Base-by-base conservation (phyloP, 2,888 invertebrate species). In the Dione juno region DNA sequence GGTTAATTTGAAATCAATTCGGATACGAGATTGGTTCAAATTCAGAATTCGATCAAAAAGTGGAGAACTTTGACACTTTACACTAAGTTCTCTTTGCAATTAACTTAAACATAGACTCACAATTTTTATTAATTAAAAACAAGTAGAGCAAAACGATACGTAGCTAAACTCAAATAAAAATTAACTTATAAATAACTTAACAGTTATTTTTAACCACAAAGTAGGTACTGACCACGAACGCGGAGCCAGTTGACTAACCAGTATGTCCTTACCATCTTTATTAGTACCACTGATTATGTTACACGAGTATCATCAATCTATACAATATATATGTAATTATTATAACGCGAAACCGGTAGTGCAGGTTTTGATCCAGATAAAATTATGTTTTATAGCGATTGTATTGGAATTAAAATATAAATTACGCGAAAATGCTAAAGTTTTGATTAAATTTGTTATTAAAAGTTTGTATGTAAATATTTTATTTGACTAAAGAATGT, bases 301-400 rank as follows among this genome's bases (percentile, higher is more conserved):
- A 57, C 66, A 70, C 48, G 59, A 61, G 69, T 65, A 63, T 64
- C 70, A 72, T 72, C 74, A 70, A 70, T 70, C 70, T 74, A 70
- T 71, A 74, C 67, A 65, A 74, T 69, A 67, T 54, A 71, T 75
- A 64, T 19, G 16, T 69, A 65, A 69, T 72, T 72, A 67, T 74
- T 70, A 71, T 53, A 41, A 63, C 72, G 66, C n/a, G 40, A 65
- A 74, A 74, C 75, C 75, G 75, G 75, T 75, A 63, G 74, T 41
- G 68, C 72, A 63, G 66, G 72, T 71, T 74, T 69, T 43, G 66
- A 58, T 74, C 70, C 72, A 72, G 69, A 66, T 71, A 67, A 69
- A 70, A 69, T 53, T 70, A 74, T 65, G 45, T 69, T 71, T 69
- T 43, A 67, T 64, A 37, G 19, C 19, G n/a, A 43, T 45, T 61